phyloP scores from a whole-genome alignment of 2,888 invertebrate species.

The Rhamnusium bicolor region DNA sequence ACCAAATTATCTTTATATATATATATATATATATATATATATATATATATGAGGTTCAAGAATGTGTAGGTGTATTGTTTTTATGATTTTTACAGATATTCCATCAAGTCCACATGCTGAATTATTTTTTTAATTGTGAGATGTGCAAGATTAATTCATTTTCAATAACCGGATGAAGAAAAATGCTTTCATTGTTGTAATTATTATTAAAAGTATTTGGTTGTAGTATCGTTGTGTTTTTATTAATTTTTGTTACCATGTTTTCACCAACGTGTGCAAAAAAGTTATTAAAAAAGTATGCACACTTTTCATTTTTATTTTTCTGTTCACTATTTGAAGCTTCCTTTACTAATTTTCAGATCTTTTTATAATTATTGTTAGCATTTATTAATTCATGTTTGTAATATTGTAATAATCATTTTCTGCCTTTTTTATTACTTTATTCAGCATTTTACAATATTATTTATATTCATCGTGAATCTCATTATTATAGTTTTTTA shows the following conservation, averaged over 20 bases:
- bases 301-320: neutral
- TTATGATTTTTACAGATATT: conserved; percentile 1
- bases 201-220: neutral
- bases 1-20: no score
- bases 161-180: neutral
- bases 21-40: no score
- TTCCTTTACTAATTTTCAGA: neutral
- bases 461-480: neutral
- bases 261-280: neutral
- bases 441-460: neutral
- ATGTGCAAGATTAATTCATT: neutral
- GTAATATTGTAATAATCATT: neutral
- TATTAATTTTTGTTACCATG: neutral
- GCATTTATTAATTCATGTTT: neutral
- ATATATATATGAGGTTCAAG: neutral
- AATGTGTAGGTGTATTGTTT: neutral
- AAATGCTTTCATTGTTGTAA: neutral
- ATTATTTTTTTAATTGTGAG: conserved; percentile 4
- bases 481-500: neutral
- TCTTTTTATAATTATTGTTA: neutral
- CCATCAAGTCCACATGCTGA: conserved; percentile 5
- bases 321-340: neutral
- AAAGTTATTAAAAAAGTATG: neutral
- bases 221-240: neutral
- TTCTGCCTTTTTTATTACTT: neutral